These are phyloP conservation scores for Microctonus hyperodae DNA, from an alignment of 2,888 invertebrate genomes.

Conservation along the genomic window DNA sequence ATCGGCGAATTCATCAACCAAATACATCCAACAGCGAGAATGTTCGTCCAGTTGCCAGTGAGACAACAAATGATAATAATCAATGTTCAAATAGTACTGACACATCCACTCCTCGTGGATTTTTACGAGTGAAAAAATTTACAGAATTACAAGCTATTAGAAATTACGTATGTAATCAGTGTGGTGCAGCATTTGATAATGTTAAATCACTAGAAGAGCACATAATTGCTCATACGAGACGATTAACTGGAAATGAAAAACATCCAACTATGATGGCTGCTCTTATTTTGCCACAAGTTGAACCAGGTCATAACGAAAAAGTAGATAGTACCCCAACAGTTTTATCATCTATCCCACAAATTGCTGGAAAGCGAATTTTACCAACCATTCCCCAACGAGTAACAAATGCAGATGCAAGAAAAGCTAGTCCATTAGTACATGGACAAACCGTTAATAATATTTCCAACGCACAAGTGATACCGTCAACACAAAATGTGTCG, in stretches of 20 bases:
- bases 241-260: not conserved
- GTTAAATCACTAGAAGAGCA: slow-evolving; percentile 39
- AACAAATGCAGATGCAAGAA: not conserved
- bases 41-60: too few species aligned
- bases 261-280: slow-evolving; percentile 32
- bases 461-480: not conserved
- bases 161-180: slow-evolving; percentile 39
- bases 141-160: slow-evolving; percentile 37
- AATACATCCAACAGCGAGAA: not conserved
- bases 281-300: slow-evolving; percentile 27
- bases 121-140: slow-evolving; percentile 41
- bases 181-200: slow-evolving; percentile 41
- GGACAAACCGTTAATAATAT: not conserved
- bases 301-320: not conserved
- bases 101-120: slow-evolving; percentile 30
- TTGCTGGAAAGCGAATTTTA: slow-evolving; percentile 14
- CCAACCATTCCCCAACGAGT: slow-evolving; percentile 20
- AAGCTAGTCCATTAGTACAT: not conserved
- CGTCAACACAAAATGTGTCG: not conserved
- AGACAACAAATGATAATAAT: not conserved
- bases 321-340: not conserved
- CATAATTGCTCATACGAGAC: not conserved
- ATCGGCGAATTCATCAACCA: not conserved
- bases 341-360: not conserved
- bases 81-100: not conserved